These are phyloP conservation scores for Drusus annulatus DNA, from an alignment of 1,140 invertebrate species.

Conservation along the genomic window DNA sequence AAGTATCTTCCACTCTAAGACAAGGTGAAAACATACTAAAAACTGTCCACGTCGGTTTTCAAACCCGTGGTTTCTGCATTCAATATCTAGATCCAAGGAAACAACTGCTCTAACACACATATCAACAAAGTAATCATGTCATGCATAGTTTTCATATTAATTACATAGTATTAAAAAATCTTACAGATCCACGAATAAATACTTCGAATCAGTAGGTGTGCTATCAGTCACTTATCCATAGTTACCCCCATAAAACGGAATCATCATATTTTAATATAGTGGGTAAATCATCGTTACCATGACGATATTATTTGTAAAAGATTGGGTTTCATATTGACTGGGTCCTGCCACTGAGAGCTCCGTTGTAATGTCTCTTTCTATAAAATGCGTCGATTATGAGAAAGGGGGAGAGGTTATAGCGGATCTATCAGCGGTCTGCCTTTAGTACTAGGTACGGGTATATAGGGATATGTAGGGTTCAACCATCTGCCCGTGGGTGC, in stretches of 20 bases:
- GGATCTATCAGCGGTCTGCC: no score
- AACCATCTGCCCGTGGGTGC: slow-evolving; percentile 33
- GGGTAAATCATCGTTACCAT: slow-evolving; percentile 26
- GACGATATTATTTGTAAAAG: slow-evolving; percentile 42
- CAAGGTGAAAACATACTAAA: no score
- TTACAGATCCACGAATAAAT: not conserved
- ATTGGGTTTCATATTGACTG: slow-evolving; percentile 10
- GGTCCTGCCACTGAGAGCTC: not conserved
- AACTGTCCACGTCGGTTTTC: no score
- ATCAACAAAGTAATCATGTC: not conserved
- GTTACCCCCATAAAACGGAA: not conserved
- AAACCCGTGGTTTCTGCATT: not conserved
- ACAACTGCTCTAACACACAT: not conserved
- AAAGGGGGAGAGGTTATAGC: no score
- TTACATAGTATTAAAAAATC: not conserved
- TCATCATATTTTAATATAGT: slow-evolving; percentile 1
- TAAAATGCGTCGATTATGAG: no score
- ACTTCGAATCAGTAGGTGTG: not conserved
- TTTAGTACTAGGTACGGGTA: not conserved
- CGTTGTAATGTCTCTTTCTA: no score
- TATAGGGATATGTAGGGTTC: not conserved
- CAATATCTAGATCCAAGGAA: no score
- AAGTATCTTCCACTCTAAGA: no score
- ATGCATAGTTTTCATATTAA: not conserved
- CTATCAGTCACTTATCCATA: not conserved